Base-by-base conservation (phyloP, 2,113 vertebrate species). In the Phalacrocorax brasilianus region DNA sequence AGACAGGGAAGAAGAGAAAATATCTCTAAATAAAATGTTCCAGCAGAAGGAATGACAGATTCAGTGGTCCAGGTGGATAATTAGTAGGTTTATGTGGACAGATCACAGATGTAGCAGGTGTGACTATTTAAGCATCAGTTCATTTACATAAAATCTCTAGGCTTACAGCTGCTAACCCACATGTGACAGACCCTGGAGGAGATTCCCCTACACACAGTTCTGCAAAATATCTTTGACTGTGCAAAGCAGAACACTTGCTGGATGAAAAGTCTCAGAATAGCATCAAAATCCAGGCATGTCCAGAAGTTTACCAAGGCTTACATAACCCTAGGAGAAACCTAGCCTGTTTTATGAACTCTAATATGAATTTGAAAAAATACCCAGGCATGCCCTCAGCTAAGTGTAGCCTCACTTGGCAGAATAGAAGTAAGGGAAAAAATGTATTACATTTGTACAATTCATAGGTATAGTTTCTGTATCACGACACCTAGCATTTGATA, bases 101-200 rank as follows among this genome's bases (percentile, higher is more conserved):
- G 59, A 55, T 50, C 28, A 84, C 42, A 86, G 35, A 30, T 18
- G 30, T 20, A 91, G 55, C 63, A 77, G 68, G 47, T 77, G 68
- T 40, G 33, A 66, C 49, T 63, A 38, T 32, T 92, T 68, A 71
- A 38, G 33, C 27, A 66, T 40, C 42, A 20, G 56, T 81, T 89
- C 8, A 79, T 85, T 71, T 75, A n/a, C 88, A 61, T 66, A 82
- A 91, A 87, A 89, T 78, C 80, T 81, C 12, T 47, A 67, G 42
- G 61, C 9, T 86, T 77, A 59, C 55, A 84, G 52, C 75, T 91
- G 75, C 56, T 84, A 89, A 56, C 21, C 47, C 27, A 44, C 33
- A 27, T 21, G 8, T 42, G 27, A 52, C 53, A 13, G 16, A 74
- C 18, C 13, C 15, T 0, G 0, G 33, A 18, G 9, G 63, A 85